Conservation (phyloP, 2,888 invertebrate genomes). For the Dusona sp. region DNA sequence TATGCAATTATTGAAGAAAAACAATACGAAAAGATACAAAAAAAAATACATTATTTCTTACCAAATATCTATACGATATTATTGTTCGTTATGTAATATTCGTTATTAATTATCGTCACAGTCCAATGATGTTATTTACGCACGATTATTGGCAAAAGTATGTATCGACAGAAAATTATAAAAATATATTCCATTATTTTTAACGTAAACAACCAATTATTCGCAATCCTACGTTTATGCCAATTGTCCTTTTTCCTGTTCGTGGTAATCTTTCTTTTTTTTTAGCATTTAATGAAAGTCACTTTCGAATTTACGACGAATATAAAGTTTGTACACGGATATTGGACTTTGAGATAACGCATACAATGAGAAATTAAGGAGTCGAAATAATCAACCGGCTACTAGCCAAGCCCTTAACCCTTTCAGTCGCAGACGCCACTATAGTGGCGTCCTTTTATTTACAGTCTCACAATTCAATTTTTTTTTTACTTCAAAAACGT, state of each 20-base stretch:
- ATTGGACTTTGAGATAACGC: no score
- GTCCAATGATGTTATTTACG: conserved; percentile 70
- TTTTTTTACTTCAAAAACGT: no score
- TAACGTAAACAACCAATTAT: conserved; percentile 57
- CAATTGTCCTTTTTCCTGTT: background rate
- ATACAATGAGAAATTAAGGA: no score
- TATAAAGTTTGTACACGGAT: no score
- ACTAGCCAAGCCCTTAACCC: no score
- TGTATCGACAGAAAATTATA: conserved; percentile 70
- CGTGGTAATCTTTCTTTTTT: background rate
- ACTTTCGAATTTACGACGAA: background rate
- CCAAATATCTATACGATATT: conserved; percentile 61
- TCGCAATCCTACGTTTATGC: background rate
- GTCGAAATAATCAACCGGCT: no score
- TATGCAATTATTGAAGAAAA: conserved; percentile 21
- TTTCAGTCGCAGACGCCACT: no score
- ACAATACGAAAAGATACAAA: background rate
- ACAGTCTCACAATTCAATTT: no score
- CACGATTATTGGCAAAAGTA: conserved; percentile 71
- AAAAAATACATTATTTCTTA: conserved; percentile 59
- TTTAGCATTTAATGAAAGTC: background rate
- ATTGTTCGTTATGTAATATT: conserved; percentile 68
- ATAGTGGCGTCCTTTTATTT: no score
- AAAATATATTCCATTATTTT: conserved; percentile 72
- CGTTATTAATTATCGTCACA: conserved; percentile 67